Base-by-base conservation (phyloP, 2,113 vertebrate genomes). In the Ranitomeya imitator region DNA sequence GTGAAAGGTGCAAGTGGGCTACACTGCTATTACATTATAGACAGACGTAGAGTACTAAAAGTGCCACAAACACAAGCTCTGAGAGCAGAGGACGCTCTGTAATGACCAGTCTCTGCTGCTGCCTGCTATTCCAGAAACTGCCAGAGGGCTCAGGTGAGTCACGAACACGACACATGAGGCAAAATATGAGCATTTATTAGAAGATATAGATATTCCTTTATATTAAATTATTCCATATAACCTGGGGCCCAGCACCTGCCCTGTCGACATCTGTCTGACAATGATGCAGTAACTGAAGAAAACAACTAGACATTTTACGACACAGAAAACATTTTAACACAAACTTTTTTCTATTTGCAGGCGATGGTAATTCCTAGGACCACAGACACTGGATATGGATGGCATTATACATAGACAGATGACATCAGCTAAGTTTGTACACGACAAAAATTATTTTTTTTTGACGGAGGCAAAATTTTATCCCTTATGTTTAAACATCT, bases 201-300 rank as follows among this genome's bases (percentile, higher is more conserved):
- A 61, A 54, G 86, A 37, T 31, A 76, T 86, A 63, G 55, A 86
- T 86, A 61, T 11, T 55, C 63, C 83, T 83, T 63, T 88, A 83
- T 55, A 63, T 88, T 69, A 88, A 45, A 76, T 74, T 84, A 45
- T 69, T 74, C 21, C 45, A 2, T 65, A 55, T 88, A 88, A 84
- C 71, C 80, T 45, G 69, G 21, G 87, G 87, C 87, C 55, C 57
- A 55, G 71, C 87, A 88, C 71, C 80, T 83, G 80, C 71, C 54
- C 21, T 26, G 57, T 19, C 51, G 37, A 77, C 57, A 83, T 54
- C 12, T 67, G 85, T 80, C 77, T 79, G 15, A 61, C 63, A 85
- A 74, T 31, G 73, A 79, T 52, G 74, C 60, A 78, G 37, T 63
- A 79, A 79, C 85, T 67, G 85, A 54, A 67, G 45, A 77, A 86